Evolutionary conservation across 2,113 vertebrate genomes (phyloP).

Genomic region (Empidonax traillii): DNA sequence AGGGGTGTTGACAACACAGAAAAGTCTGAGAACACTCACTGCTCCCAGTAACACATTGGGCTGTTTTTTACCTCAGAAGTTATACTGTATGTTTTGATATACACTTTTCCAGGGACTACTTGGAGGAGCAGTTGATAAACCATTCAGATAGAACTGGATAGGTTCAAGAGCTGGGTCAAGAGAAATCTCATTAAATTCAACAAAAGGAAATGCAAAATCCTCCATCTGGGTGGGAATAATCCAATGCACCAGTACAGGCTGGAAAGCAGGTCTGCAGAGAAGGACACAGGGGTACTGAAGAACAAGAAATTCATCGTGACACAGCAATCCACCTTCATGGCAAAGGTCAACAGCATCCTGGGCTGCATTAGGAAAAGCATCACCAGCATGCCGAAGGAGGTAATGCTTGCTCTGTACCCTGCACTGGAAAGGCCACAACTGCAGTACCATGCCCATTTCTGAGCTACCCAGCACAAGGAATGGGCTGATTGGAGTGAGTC

Average conservation of each 20-base stretch:
- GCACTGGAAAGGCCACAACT: neutral
- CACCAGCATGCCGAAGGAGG: neutral
- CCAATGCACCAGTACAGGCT: neutral
- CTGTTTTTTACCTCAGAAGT: neutral
- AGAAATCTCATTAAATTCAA: neutral
- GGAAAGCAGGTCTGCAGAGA: neutral
- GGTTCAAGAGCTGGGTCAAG: neutral
- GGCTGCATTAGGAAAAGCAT: neutral
- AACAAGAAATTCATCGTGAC: neutral
- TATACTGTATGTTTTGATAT: neutral
- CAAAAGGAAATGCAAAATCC: neutral
- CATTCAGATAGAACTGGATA: neutral
- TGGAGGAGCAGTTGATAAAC: neutral
- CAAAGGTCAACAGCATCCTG: neutral
- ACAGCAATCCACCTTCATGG: neutral
- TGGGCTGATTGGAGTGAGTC: neutral
- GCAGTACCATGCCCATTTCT: neutral
- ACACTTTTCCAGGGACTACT: neutral
- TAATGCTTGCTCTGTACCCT: neutral
- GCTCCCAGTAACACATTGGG: fast-evolving
- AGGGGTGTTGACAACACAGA: neutral
- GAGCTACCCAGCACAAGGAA: neutral
- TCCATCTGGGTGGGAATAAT: neutral
- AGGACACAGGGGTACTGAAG: neutral
- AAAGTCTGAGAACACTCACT: neutral